Base-by-base conservation (phyloP, 1,140 invertebrate species). In the Halictus rubicundus region DNA sequence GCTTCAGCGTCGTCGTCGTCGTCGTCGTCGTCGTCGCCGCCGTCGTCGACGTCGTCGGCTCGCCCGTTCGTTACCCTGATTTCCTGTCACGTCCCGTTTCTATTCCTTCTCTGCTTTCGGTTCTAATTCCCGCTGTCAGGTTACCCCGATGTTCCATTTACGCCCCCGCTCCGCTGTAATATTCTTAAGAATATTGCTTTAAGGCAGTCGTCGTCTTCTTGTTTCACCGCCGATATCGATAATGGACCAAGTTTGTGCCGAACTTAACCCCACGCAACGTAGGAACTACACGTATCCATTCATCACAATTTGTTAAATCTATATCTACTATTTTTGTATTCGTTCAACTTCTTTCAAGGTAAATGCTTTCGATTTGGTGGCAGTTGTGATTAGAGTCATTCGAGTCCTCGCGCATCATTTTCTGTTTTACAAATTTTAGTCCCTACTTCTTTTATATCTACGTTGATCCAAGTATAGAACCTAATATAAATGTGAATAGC, bases 71-170 rank as follows among this genome's bases (percentile, higher is more conserved):
- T 39, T 66, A 23, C 14, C 39, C 14, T 2, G n/a, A 37, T 25
- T 46, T 16, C 1, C 23, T 19, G 2, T 23, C n/a, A 16, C 64
- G 39, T 21, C 16, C 27, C 25, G 6, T 21, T 9, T 63, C 5
- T 37, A 5, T 63, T 63, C 60, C 14, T 25, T 21, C 32, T 63
- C 23, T 6, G 14, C 6, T 57, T n/a, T n/a, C 54, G 7, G 54
- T n/a, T 57, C 54, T 57, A 57, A 57, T 57, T 27, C 59, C 12
- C 59, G 59, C 57, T 57, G 57, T 59, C 23, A 10, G 23, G 57
- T 25, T 59, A 25, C 57, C 54, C 54, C 54, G 54, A 57, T 27
- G 59, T 61, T 61, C 25, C 59, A 27, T 63, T 63, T 37, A 63
- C 27, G 19, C 60, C 32, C 14, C 25, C 25, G 59, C 25, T 19